phyloP scores from a whole-genome alignment of 2,888 invertebrate genomes.

The Caenorhabditis panamensis region DNA sequence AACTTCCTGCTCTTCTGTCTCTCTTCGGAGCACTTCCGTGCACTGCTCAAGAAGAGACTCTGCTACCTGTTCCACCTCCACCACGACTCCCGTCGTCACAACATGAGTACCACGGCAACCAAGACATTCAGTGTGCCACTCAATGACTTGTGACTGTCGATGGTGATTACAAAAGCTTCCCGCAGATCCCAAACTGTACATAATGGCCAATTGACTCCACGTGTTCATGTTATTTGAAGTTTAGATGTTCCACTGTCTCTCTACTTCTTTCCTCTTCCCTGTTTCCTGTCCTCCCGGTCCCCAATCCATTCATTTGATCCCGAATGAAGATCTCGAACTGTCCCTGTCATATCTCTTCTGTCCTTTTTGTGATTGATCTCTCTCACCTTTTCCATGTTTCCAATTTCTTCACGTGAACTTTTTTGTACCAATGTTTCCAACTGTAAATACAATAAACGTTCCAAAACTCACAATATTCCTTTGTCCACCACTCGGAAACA shows the following conservation, averaged over 20 bases:
- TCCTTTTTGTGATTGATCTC: slow-evolving; percentile 51
- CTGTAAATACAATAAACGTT: slow-evolving; percentile 8
- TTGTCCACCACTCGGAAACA: neutral
- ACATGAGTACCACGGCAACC: slow-evolving; percentile 58
- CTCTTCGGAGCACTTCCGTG: slow-evolving; percentile 72
- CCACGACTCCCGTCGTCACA: slow-evolving; percentile 34
- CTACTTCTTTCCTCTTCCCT: slow-evolving; percentile 6
- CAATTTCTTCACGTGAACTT: slow-evolving; percentile 19
- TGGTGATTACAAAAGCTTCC: neutral
- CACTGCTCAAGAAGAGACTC: slow-evolving; percentile 64
- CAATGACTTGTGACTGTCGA: slow-evolving; percentile 49
- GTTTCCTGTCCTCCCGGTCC: neutral
- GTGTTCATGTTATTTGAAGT: no score
- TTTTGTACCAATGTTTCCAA: neutral
- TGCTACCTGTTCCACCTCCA: slow-evolving; percentile 44
- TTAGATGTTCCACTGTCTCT: slow-evolving; percentile 9
- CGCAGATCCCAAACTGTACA: slow-evolving; percentile 9
- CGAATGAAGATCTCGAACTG: neutral
- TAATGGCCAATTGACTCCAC: slow-evolving; percentile 17
- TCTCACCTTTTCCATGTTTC: neutral
- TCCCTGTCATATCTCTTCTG: slow-evolving; percentile 21
- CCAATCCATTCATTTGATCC: no score
- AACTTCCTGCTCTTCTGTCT: slow-evolving; percentile 74
- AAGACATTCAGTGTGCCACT: slow-evolving; percentile 62
- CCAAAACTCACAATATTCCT: no score